phyloP scores from a whole-genome alignment of 2,113 vertebrate genomes.

The Sprattus sprattus region DNA sequence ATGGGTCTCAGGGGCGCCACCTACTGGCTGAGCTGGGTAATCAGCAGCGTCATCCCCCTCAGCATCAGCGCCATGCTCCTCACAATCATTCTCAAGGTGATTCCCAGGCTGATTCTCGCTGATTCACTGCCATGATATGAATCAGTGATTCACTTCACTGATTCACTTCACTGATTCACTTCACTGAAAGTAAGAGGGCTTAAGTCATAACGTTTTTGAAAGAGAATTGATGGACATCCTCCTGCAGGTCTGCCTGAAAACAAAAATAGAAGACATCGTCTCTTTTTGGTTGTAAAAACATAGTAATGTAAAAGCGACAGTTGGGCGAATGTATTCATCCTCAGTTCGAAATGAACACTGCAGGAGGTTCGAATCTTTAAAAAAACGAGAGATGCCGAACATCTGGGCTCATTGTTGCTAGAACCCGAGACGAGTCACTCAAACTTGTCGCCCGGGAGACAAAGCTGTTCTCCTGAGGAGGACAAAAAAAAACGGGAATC shows the following conservation, averaged over 20 bases:
- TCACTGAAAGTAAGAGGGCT: background rate
- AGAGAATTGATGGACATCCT: background rate
- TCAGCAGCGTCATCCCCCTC: slow-evolving; percentile 84
- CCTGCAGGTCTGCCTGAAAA: background rate
- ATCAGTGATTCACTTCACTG: too few species aligned
- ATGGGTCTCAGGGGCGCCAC: slow-evolving; percentile 86
- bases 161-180: background rate
- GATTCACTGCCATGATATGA: slow-evolving; percentile 20
- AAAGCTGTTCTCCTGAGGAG: background rate
- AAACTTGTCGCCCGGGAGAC: background rate
- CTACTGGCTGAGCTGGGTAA: slow-evolving; percentile 94
- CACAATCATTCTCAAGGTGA: slow-evolving; percentile 89
- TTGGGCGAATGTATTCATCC: background rate
- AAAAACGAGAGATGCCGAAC: background rate
- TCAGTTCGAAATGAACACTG: background rate
- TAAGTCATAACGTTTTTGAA: background rate
- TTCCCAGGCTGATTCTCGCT: slow-evolving; percentile 54
- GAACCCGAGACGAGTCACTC: background rate
- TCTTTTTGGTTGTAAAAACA: background rate
- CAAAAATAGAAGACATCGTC: background rate
- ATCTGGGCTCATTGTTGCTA: background rate
- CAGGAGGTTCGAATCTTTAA: background rate
- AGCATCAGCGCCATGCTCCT: slow-evolving; percentile 83
- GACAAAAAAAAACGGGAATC: background rate
- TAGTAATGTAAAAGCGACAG: background rate